Base-by-base conservation (phyloP, 2,113 vertebrate genomes). In the Gambusia affinis region DNA sequence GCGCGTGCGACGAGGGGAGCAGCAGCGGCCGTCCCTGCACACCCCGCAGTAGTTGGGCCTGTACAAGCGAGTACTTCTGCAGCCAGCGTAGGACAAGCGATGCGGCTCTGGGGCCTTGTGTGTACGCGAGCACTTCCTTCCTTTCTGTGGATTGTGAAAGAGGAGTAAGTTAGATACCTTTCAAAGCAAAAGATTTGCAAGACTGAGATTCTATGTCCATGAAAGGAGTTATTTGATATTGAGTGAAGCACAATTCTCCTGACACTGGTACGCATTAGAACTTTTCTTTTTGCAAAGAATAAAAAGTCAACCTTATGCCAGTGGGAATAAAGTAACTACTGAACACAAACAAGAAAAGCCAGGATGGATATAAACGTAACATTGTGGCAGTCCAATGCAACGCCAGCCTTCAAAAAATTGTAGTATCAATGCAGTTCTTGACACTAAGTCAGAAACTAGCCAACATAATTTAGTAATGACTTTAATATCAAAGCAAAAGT, bases 1-100 rank as follows among this genome's bases (percentile, higher is more conserved):
- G 37, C 94, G 94, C 0, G 94, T 95, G 69, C 93, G 94, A 3
- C 93, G 92, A 0, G 95, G 95, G 0, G 93, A 91, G 86, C 96
- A 96, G 92, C 96, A 96, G 4, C 95, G 94, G 17, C 94, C 94
- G 0, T 96, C 95, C 73, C 87, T 66, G 63, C 96, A 96, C 1
- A 93, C 89, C 0, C 95, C 94, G 1, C 96, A 96, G 89, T 94
- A 95, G 87, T 94, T 94, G 27, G 94, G 95, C 44, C 92, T 87
- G 90, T 94, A 95, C 15, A 93, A 92, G 6, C 93, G 94, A 0
- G 91, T 83, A 77, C 93, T 96, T 79, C 94, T 91, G 87, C 96
- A 96, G 67, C 95, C 94, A 0, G 94, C 94, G 15, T 95, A 94
- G 64, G 91, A 93, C 73, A 96, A 84, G 19, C 93, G 93, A 39